These are phyloP conservation scores for Prunella strophiata DNA, from an alignment of 2,797 vertebrate genomes.

Conservation along the genomic window DNA sequence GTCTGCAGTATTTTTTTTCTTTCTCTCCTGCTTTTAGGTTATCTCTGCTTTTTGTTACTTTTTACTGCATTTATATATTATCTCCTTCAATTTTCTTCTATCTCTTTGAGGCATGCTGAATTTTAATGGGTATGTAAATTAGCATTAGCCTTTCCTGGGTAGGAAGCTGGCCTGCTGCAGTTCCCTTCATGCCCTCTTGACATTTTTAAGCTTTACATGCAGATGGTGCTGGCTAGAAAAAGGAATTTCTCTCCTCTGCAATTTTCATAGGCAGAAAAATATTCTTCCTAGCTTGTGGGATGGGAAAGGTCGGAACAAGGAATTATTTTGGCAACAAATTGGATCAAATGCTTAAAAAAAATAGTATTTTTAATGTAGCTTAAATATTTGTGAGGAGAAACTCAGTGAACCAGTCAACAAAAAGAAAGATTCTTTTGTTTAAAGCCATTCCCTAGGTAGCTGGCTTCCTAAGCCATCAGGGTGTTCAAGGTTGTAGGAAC, in stretches of 20 bases:
- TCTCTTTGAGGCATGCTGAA: constrained; percentile 40
- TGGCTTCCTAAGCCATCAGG: not conserved
- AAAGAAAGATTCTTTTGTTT: not conserved
- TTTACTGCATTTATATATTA: not conserved
- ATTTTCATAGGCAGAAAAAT: not conserved
- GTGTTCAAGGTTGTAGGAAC: not conserved
- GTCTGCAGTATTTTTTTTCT: not conserved
- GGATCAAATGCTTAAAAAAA: not conserved
- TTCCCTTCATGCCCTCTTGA: not conserved
- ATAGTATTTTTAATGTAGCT: not conserved
- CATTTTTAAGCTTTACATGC: constrained; percentile 43
- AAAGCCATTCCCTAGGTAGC: not conserved
- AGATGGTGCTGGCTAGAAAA: constrained; percentile 35
- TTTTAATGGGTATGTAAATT: constrained; percentile 57
- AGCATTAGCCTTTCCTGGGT: not conserved
- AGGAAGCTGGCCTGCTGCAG: constrained; percentile 21
- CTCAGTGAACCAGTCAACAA: not conserved
- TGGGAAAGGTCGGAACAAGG: not conserved
- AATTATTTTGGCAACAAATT: not conserved
- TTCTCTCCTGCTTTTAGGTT: not conserved
- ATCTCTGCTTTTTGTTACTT: constrained; percentile 2
- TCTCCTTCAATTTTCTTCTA: constrained; percentile 29
- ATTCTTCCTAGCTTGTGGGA: not conserved
- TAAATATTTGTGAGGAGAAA: not conserved
- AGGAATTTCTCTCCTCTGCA: not conserved